Percentiles rank a stretch among this genome's conserved stretches.
phyloP scores from a whole-genome alignment of 2,797 vertebrate species.

The Oryzias dopingdopingensis region DNA sequence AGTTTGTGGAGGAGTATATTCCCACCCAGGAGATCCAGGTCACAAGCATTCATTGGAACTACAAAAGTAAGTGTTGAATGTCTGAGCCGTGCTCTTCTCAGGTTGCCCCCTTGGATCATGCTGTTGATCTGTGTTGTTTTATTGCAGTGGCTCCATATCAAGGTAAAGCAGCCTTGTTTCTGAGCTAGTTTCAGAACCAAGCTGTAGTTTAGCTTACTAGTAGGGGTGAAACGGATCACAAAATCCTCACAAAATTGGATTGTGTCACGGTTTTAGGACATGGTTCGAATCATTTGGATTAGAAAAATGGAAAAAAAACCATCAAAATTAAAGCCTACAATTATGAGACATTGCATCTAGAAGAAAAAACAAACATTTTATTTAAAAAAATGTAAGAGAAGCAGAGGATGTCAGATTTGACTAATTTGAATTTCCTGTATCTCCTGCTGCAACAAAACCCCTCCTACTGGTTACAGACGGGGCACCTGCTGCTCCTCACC shows the following conservation, averaged over 20 bases:
- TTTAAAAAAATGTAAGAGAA: too few relatives aligned
- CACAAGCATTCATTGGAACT: conserved; percentile 99
- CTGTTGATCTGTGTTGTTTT: conserved; percentile 21
- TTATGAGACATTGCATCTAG: too few relatives aligned
- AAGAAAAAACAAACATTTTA: too few relatives aligned
- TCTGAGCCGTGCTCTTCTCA: not conserved
- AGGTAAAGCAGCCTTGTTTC: conserved; percentile 59
- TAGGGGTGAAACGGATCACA: not conserved
- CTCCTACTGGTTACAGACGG: too few relatives aligned
- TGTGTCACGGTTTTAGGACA: too few relatives aligned
- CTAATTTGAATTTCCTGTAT: too few relatives aligned
- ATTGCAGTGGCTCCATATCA: conserved; percentile 76
- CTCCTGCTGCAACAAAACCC: too few relatives aligned
- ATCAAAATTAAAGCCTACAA: too few relatives aligned
- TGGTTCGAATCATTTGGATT: too few relatives aligned
- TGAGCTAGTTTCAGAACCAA: conserved; percentile 16
- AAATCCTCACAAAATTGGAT: not conserved
- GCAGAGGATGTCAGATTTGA: too few relatives aligned
- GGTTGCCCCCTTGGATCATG: not conserved
- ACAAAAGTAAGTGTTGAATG: conserved; percentile 83
- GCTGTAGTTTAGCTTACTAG: conserved; percentile 31
- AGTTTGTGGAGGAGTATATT: conserved; percentile 94
- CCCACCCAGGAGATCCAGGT: conserved; percentile 98
- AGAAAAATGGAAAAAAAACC: too few relatives aligned
- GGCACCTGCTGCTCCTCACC: too few relatives aligned